These are phyloP conservation scores for Bubo bubo DNA, from an alignment of 2,113 vertebrate genomes.

Conservation along the genomic window DNA sequence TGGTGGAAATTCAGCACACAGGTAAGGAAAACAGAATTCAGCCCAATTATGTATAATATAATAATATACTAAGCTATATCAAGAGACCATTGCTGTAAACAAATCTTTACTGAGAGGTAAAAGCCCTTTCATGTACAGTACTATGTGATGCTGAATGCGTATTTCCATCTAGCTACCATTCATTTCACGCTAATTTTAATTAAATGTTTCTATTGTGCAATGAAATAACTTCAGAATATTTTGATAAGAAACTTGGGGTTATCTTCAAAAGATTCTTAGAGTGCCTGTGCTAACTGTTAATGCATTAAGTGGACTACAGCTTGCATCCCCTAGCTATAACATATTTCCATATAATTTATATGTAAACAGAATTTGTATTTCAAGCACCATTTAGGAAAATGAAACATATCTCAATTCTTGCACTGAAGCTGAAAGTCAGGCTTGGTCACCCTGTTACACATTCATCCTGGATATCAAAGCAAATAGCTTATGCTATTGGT, in stretches of 20 bases:
- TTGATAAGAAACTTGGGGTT: conserved; percentile 28
- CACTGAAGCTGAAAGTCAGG: conserved; percentile 38
- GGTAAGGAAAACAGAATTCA: conserved; percentile 15
- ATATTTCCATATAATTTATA: conserved; percentile 40
- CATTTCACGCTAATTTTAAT: neutral
- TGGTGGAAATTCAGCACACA: neutral
- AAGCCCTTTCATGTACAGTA: conserved; percentile 65
- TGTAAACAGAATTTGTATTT: conserved; percentile 63
- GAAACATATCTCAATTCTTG: conserved; percentile 22
- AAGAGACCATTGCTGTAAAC: conserved; percentile 61
- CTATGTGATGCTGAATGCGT: conserved; percentile 28
- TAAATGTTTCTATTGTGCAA: conserved; percentile 7
- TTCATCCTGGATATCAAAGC: conserved; percentile 38
- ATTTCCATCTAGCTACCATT: conserved; percentile 49
- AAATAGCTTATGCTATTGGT: neutral
- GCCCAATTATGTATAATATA: neutral
- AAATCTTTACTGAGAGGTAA: conserved; percentile 67
- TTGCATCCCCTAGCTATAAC: conserved; percentile 35
- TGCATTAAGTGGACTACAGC: conserved; percentile 21
- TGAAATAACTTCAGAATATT: conserved; percentile 31
- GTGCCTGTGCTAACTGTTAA: conserved; percentile 32
- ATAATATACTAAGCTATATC: conserved; percentile 17
- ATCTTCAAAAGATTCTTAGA: conserved; percentile 21
- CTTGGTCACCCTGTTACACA: conserved; percentile 53
- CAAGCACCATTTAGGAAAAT: conserved; percentile 63